These are phyloP conservation scores for Acanthurus lineatus DNA, from an alignment of 2,797 vertebrate genomes.

Conservation along the genomic window DNA sequence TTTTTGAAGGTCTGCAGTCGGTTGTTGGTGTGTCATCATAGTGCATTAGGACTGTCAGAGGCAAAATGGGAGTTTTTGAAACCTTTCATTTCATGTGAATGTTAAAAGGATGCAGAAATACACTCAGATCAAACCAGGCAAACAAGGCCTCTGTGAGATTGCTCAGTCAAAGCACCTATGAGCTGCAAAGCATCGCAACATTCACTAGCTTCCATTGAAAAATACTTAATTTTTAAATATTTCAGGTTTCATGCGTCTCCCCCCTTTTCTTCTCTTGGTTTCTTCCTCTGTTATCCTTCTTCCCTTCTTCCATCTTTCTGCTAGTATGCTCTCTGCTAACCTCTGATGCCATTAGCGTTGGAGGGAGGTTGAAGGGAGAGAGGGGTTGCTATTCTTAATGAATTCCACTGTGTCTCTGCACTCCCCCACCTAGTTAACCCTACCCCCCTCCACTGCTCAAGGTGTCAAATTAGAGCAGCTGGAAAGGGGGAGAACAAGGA, in stretches of 20 bases:
- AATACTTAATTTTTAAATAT: constrained; percentile 51
- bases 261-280: constrained; percentile 1
- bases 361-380: constrained; percentile 85
- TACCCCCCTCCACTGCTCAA: constrained; percentile 85
- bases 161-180: constrained; percentile 30
- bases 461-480: constrained; percentile 95
- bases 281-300: constrained; percentile 24
- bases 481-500: constrained; percentile 84
- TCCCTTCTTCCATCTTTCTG: constrained; percentile 48
- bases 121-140: constrained; percentile 57
- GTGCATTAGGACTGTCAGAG: constrained; percentile 82
- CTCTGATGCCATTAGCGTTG: constrained; percentile 95
- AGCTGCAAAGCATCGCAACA: constrained; percentile 24
- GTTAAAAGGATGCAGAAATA: constrained; percentile 79
- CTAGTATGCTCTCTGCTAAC: constrained; percentile 85
- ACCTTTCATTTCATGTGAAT: constrained; percentile 74
- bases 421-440: constrained; percentile 91
- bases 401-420: constrained; percentile 92
- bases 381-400: constrained; percentile 89
- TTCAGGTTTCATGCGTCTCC: constrained; percentile 41
- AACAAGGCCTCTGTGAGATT: constrained; percentile 53
- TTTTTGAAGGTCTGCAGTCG: constrained; percentile 74
- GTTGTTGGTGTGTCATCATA: constrained; percentile 80
- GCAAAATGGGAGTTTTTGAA: constrained; percentile 75
- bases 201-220: constrained; percentile 26